Percentiles rank a stretch among this genome's conserved stretches.
phyloP scores from a whole-genome alignment of 2,113 vertebrate species.

The Etheostoma spectabile region DNA sequence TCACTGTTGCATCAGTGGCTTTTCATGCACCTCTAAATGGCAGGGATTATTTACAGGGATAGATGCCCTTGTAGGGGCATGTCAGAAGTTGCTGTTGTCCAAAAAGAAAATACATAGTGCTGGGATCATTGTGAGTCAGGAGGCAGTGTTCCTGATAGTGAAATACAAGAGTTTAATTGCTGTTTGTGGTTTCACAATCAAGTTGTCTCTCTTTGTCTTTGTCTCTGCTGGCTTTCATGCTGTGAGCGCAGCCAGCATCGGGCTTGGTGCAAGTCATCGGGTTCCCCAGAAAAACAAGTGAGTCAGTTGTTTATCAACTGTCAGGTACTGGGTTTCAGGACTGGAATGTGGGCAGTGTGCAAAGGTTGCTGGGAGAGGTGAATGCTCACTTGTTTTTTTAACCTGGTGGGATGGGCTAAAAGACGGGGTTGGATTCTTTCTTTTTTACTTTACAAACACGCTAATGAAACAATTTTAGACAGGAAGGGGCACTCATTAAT shows the following conservation, averaged over 20 bases:
- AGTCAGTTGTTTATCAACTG: constrained; percentile 87
- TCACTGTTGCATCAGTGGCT: constrained; percentile 32
- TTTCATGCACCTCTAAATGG: constrained; percentile 46
- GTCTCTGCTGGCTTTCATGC: constrained; percentile 46
- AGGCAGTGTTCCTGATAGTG: constrained; percentile 59
- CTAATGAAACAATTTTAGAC: constrained; percentile 29
- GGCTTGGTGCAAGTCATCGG: constrained; percentile 73
- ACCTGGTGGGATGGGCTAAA: constrained; percentile 71
- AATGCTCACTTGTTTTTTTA: constrained; percentile 84
- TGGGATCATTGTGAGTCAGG: constrained; percentile 56
- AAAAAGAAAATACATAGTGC: constrained; percentile 47
- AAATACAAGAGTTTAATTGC: constrained; percentile 77
- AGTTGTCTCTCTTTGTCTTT: constrained; percentile 54
- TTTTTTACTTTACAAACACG: constrained; percentile 59
- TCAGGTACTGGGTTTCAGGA: constrained; percentile 85
- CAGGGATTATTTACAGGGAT: constrained; percentile 61
- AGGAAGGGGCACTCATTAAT: background rate
- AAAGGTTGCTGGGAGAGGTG: constrained; percentile 84
- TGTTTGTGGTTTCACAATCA: constrained; percentile 72
- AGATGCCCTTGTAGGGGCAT: constrained; percentile 57
- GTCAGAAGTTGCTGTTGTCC: constrained; percentile 71
- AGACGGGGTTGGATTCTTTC: constrained; percentile 23
- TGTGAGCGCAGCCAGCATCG: constrained; percentile 53
- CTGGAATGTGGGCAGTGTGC: constrained; percentile 84
- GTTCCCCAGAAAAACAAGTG: constrained; percentile 85